These are phyloP conservation scores for Enteromius paludinosus DNA, from an alignment of 2,797 vertebrate species.

Conservation along the genomic window DNA sequence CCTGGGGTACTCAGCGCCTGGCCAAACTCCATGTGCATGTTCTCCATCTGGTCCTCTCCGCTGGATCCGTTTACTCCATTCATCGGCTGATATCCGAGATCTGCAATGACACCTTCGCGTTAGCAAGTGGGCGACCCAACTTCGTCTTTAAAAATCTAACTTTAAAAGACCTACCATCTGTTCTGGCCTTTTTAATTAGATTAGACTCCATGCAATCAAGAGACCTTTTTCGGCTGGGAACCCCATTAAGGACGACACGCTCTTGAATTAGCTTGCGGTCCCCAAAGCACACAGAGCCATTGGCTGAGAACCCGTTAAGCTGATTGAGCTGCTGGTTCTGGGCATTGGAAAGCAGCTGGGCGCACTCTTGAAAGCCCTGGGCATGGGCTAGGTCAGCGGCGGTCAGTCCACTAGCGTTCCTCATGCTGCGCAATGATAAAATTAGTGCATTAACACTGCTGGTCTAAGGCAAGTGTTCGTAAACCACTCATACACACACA, in stretches of 20 bases:
- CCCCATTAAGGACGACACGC: constrained; percentile 79
- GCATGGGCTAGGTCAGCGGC: constrained; percentile 97
- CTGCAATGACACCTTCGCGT: constrained; percentile 24
- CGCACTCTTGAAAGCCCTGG: constrained; percentile 97
- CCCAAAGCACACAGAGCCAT: constrained; percentile 81
- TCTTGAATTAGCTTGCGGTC: constrained; percentile 78
- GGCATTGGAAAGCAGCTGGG: constrained; percentile 95
- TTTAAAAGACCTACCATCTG: constrained; percentile 74
- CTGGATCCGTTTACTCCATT: constrained; percentile 76
- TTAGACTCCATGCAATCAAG: constrained; percentile 87
- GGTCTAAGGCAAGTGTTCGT: constrained; percentile 32
- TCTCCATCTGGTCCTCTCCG: constrained; percentile 84
- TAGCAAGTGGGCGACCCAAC: neutral
- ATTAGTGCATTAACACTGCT: constrained; percentile 81
- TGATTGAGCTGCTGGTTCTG: constrained; percentile 89
- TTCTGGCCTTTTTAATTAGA: constrained; percentile 90
- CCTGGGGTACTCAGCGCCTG: constrained; percentile 85
- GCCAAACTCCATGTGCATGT: constrained; percentile 87
- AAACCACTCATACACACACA: constrained; percentile 55
- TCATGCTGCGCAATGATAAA: constrained; percentile 92
- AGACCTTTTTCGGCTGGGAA: constrained; percentile 91
- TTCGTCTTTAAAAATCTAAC: neutral
- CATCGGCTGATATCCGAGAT: constrained; percentile 56
- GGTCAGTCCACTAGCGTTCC: constrained; percentile 99
- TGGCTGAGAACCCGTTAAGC: constrained; percentile 84